Evolutionary conservation across 2,113 vertebrate genomes (phyloP), one percentile per base, ranked within the genome.

Genomic region (Pedetes capensis): DNA sequence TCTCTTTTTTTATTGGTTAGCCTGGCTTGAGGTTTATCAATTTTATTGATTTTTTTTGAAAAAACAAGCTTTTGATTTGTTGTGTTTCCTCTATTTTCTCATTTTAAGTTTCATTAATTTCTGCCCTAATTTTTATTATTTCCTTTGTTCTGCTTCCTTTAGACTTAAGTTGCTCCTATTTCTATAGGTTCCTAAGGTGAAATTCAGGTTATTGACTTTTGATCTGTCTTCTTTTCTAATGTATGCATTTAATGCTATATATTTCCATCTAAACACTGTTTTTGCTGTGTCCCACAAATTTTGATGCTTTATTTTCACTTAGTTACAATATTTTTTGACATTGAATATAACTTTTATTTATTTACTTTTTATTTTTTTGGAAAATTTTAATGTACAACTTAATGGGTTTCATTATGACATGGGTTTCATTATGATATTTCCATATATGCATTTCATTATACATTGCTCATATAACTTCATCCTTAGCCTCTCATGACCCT

Each of bases 121-220:
- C 34, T 88, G 39, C 9, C 85, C 12, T 75, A 29, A 89, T 81
- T 81, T 94, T 89, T 86, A 78, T 91, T 82, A 80, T n/a, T 93
- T 85, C 0, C 64, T 72, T 78, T 75, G 16, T 80, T 93, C 68
- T 75, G 47, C 44, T 88, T 71, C 32, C 44, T 69, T 12, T 49
- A 93, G 37, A 69, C 27, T 76, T 90, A 71, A 82, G 75, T 81
- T 90, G 25, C 9, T 89, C 12, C 95, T 82, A 81, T 87, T 71
- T 82, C 44, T 93, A n/a, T 32, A 63, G 44, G 49, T 92, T 90
- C 74, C 68, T 82, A 76, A 61, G 27, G 37, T 86, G 37, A 85
- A 75, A 27, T 20, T 86, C 86, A 63, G 5, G 37, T 93, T 81
- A 49, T 74, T 82, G 37, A 29, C 13, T 85, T 89, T 79, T 6